phyloP scores from a whole-genome alignment of 2,113 vertebrate genomes.

The Maccullochella peelii region DNA sequence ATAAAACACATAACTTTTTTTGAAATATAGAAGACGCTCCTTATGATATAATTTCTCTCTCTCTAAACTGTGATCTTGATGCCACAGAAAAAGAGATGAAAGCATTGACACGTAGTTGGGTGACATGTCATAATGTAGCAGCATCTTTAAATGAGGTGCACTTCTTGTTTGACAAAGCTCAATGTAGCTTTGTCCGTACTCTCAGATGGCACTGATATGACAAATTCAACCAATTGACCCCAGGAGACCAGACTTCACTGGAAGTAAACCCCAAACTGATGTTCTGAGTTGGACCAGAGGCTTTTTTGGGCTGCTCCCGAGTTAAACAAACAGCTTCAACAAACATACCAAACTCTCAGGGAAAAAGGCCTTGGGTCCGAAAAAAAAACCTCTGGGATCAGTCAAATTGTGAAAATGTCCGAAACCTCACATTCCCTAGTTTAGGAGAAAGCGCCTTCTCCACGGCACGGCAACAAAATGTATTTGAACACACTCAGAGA shows the following conservation, averaged over 20 bases:
- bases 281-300: not conserved
- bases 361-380: not conserved
- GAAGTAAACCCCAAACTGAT: not conserved
- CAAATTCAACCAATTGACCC: no score
- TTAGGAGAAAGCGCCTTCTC: not conserved
- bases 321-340: conserved; percentile 5
- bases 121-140: not conserved
- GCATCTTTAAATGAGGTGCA: no score
- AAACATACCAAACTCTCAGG: conserved; percentile 11
- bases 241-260: not conserved
- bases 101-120: not conserved
- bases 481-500: not conserved
- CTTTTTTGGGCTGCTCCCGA: not conserved
- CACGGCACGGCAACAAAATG: not conserved
- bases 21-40: no score
- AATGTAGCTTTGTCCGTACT: no score
- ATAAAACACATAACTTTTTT: not conserved
- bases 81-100: not conserved
- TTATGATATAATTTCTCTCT: not conserved
- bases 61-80: not conserved
- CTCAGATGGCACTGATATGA: not conserved
- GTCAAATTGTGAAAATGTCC: not conserved
- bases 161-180: no score
- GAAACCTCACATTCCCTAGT: not conserved
- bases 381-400: not conserved